phyloP scores from a whole-genome alignment of 1,140 invertebrate genomes.

The Polyergus mexicanus region DNA sequence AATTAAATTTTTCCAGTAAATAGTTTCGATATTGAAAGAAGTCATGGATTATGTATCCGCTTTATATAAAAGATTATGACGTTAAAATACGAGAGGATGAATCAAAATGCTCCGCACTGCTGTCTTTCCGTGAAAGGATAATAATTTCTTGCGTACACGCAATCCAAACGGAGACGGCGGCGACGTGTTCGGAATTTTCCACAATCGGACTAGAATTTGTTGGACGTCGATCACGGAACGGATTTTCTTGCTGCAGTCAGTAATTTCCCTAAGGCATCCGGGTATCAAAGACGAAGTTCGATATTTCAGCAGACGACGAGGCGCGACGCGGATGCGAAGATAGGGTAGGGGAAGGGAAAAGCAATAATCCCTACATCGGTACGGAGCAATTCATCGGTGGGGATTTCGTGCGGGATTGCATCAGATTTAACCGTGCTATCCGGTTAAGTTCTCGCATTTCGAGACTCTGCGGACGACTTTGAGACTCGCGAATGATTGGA shows the following conservation, averaged over 20 bases:
- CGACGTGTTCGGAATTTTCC: constrained; percentile 59
- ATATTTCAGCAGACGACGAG: constrained; percentile 57
- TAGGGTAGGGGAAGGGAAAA: constrained; percentile 41
- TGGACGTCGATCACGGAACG: constrained; percentile 55
- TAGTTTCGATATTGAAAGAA: neutral
- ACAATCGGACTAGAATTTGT: constrained; percentile 54
- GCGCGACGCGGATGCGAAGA: constrained; percentile 41
- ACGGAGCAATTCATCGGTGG: constrained; percentile 58
- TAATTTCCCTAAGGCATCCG: constrained; percentile 62
- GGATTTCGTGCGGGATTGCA: constrained; percentile 55
- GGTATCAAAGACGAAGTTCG: constrained; percentile 59
- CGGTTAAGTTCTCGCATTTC: constrained; percentile 62
- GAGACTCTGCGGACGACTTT: constrained; percentile 49
- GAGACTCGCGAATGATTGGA: constrained; percentile 55
- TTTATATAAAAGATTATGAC: neutral
- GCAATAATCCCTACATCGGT: constrained; percentile 63
- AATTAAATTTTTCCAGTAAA: neutral
- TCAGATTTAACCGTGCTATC: constrained; percentile 63
- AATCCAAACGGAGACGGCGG: constrained; percentile 34
- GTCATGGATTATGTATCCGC: neutral
- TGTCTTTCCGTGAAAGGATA: neutral
- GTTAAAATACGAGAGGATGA: constrained; percentile 2
- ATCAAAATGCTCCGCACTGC: neutral
- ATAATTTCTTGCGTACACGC: constrained; percentile 52
- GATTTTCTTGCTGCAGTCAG: constrained; percentile 61